phyloP scores from a whole-genome alignment of 2,797 vertebrate genomes.

The Selene dorsalis region DNA sequence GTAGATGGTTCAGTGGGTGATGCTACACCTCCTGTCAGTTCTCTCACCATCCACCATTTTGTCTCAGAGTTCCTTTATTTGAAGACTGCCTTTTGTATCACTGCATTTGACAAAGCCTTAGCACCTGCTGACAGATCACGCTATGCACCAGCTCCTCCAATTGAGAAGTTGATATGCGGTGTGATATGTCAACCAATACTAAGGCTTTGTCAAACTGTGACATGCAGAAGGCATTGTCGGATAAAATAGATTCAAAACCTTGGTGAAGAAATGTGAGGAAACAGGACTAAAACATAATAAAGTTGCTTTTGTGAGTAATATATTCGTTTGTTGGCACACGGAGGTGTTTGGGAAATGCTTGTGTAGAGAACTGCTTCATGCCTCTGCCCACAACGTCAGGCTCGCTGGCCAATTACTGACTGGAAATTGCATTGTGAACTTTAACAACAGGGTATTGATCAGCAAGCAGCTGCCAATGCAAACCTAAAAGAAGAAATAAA shows the following conservation, averaged over 20 bases:
- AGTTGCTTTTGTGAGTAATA: constrained; percentile 52
- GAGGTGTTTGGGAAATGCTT: constrained; percentile 61
- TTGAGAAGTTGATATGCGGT: constrained; percentile 76
- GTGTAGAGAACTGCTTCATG: constrained; percentile 56
- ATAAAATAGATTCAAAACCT: constrained; percentile 64
- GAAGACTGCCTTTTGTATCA: constrained; percentile 73
- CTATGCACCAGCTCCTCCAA: constrained; percentile 76
- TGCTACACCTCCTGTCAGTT: constrained; percentile 73
- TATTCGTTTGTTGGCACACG: constrained; percentile 55
- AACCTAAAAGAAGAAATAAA: neutral
- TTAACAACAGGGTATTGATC: constrained; percentile 72
- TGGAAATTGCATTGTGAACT: constrained; percentile 70
- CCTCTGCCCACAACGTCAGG: constrained; percentile 60
- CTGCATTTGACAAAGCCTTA: constrained; percentile 78
- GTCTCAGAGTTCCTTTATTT: constrained; percentile 71
- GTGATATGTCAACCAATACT: constrained; percentile 76
- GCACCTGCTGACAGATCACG: constrained; percentile 80
- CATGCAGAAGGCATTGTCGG: constrained; percentile 44
- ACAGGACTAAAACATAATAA: constrained; percentile 49
- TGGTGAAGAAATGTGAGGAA: constrained; percentile 22
- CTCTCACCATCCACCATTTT: constrained; percentile 73
- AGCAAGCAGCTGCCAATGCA: constrained; percentile 34
- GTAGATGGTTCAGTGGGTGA: constrained; percentile 65
- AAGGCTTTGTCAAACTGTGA: constrained; percentile 73
- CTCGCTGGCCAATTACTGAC: constrained; percentile 69